Percentiles rank a stretch among this genome's conserved stretches.
These are phyloP conservation scores for Bellardia bayeri DNA, from an alignment of 2,888 invertebrate genomes.

Conservation along the genomic window DNA sequence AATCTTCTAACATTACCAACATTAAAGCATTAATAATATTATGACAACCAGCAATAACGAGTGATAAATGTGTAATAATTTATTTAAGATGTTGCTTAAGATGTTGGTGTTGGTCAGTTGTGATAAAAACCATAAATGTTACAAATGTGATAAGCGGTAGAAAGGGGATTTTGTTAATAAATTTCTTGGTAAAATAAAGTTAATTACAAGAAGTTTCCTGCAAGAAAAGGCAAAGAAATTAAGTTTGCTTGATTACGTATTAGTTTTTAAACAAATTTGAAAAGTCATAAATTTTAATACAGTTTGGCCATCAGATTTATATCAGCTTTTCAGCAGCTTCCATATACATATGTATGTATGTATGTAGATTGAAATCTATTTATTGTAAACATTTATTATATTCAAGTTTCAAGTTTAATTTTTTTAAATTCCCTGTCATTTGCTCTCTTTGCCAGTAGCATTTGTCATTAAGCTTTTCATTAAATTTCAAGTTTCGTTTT, in stretches of 20 bases:
- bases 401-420: slow-evolving; percentile 4
- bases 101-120: not conserved
- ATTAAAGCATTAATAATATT: slow-evolving; percentile 65
- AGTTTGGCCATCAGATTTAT: not conserved
- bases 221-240: not conserved
- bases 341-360: too few species aligned
- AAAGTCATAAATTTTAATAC: slow-evolving; percentile 1
- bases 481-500: slow-evolving; percentile 55
- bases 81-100: slow-evolving; percentile 42
- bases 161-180: not conserved
- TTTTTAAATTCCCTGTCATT: slow-evolving; percentile 38
- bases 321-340: not conserved
- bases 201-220: not conserved
- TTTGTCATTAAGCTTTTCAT: slow-evolving; percentile 72
- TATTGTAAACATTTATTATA: not conserved
- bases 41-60: slow-evolving; percentile 53
- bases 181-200: not conserved
- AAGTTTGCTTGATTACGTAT: not conserved
- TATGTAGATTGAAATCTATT: not conserved
- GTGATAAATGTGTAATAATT: slow-evolving; percentile 60
- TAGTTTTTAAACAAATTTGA: not conserved
- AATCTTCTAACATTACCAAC: slow-evolving; percentile 28
- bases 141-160: not conserved
- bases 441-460: slow-evolving; percentile 63
- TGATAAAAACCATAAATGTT: not conserved